Conservation (phyloP, 2,888 invertebrate species). For the Vanessa cardui region DNA sequence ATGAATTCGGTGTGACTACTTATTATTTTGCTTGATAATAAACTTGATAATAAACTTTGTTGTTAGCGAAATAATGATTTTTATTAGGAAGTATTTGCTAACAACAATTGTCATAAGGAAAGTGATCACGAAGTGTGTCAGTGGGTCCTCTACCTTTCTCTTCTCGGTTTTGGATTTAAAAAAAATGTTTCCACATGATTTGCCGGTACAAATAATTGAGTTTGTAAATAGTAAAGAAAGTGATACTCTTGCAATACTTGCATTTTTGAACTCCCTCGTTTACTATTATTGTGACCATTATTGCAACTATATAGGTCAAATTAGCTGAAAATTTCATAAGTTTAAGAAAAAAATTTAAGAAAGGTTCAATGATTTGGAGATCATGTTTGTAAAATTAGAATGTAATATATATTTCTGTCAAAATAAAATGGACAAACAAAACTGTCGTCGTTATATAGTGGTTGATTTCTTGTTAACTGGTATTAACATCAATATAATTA, state of each 20-base stretch:
- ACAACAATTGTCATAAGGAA: slow-evolving; percentile 67
- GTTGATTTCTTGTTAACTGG: too few species aligned
- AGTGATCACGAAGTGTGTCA: slow-evolving; percentile 63
- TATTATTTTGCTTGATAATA: slow-evolving; percentile 21
- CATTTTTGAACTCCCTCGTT: too few species aligned
- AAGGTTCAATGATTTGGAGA: too few species aligned
- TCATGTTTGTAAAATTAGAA: too few species aligned
- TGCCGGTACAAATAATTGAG: slow-evolving; percentile 54
- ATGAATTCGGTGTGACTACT: neutral
- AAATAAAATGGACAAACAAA: too few species aligned
- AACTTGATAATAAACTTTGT: slow-evolving; percentile 20
- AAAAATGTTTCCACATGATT: slow-evolving; percentile 55
- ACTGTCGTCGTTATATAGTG: too few species aligned
- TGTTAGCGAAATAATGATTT: slow-evolving; percentile 21
- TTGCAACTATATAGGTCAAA: too few species aligned
- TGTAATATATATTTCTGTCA: too few species aligned
- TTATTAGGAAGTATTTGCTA: slow-evolving; percentile 47
- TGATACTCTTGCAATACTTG: neutral
- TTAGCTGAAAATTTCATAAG: too few species aligned
- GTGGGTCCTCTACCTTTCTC: slow-evolving; percentile 75
- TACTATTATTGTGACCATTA: too few species aligned
- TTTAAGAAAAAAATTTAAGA: too few species aligned
- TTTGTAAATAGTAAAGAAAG: slow-evolving; percentile 42
- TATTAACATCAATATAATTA: too few species aligned
- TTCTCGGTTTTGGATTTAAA: slow-evolving; percentile 46